phyloP scores from a whole-genome alignment of 2,888 invertebrate genomes.

The Parnassius orleans region DNA sequence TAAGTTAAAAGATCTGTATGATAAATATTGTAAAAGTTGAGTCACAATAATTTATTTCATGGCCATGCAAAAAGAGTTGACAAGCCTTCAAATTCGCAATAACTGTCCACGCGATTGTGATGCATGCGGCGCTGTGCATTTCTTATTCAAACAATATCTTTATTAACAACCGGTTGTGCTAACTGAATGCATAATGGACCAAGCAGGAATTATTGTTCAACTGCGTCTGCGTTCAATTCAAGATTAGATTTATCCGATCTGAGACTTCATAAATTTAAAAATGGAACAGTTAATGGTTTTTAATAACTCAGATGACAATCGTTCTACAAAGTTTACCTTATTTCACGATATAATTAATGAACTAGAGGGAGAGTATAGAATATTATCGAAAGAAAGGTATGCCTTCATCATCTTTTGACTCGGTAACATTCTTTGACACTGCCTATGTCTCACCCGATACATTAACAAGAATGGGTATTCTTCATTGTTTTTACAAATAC shows the following conservation, averaged over 20 bases:
- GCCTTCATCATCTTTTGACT: too few species aligned
- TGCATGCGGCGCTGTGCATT: conserved; percentile 32
- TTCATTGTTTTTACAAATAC: too few species aligned
- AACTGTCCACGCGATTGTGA: conserved; percentile 32
- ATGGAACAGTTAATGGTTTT: too few species aligned
- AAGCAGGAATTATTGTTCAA: conserved; percentile 16
- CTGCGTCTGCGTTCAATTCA: conserved; percentile 15
- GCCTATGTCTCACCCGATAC: too few species aligned
- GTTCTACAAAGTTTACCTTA: too few species aligned
- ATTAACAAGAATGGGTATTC: too few species aligned
- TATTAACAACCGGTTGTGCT: conserved; percentile 36
- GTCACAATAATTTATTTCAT: conserved; percentile 2
- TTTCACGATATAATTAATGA: too few species aligned
- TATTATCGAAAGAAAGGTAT: too few species aligned
- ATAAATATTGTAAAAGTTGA: not conserved
- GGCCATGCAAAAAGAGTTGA: conserved; percentile 6
- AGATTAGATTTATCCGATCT: conserved; percentile 10
- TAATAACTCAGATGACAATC: too few species aligned
- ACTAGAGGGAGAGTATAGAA: too few species aligned
- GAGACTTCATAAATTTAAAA: not conserved
- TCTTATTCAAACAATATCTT: conserved; percentile 43
- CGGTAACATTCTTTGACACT: too few species aligned
- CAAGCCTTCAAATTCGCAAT: conserved; percentile 23
- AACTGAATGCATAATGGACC: conserved; percentile 30
- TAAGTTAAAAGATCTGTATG: too few species aligned